phyloP scores from a whole-genome alignment of 2,888 invertebrate genomes.

The Nephrotoma appendiculata region DNA sequence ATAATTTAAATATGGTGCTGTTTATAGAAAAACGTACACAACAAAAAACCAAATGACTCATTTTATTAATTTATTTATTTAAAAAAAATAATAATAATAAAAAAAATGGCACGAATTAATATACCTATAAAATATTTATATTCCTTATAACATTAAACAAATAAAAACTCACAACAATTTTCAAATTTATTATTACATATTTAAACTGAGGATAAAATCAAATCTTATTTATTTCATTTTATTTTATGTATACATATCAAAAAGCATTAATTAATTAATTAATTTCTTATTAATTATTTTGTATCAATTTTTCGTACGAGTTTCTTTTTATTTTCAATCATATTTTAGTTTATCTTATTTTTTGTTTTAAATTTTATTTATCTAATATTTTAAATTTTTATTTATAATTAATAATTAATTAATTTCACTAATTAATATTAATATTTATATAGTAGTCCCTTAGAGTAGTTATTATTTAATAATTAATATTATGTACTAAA shows the following conservation, averaged over 20 bases:
- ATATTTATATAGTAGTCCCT: not conserved
- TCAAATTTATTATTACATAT: not conserved
- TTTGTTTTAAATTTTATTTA: not conserved
- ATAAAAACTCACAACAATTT: not conserved
- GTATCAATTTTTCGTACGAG: not conserved
- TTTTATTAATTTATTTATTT: not conserved
- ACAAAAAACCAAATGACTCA: not conserved
- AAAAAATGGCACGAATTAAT: not conserved
- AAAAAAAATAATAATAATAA: not conserved
- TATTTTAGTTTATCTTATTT: not conserved
- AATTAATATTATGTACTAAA: not conserved
- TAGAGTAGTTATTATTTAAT: not conserved
- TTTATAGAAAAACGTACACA: not conserved
- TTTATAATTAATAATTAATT: not conserved
- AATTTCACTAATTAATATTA: not conserved
- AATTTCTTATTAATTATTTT: not conserved
- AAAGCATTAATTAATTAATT: not conserved
- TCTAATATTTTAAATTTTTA: not conserved
- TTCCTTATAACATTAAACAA: not conserved
- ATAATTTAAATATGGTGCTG: not conserved
- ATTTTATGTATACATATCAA: not conserved
- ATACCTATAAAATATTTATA: not conserved
- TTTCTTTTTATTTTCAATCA: not conserved
- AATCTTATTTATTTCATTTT: not conserved
- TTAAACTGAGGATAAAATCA: not conserved